phyloP scores from a whole-genome alignment of 2,113 vertebrate species.

The Prochilodus magdalenae region DNA sequence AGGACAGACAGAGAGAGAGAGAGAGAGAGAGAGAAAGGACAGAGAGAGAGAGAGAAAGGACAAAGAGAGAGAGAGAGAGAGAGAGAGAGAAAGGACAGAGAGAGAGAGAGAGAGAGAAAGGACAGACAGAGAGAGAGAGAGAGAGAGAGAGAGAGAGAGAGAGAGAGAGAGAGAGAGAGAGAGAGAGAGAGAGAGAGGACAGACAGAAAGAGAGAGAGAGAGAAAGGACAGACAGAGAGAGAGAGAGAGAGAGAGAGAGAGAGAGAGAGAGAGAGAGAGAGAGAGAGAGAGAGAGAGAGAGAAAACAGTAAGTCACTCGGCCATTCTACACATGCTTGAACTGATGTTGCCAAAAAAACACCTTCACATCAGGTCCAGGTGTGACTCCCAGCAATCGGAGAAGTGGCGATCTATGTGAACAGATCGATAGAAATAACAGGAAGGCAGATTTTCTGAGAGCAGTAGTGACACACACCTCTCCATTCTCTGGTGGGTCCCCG shows the following conservation, averaged over 20 bases:
- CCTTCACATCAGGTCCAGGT: neutral
- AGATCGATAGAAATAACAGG: neutral
- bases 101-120: neutral
- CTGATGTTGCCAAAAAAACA: constrained; percentile 6
- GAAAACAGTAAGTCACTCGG: neutral
- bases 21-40: neutral
- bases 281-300: neutral
- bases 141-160: neutral
- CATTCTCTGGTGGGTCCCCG: constrained; percentile 94
- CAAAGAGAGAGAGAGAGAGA: constrained; percentile 23
- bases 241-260: constrained; percentile 22
- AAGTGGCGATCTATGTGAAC: neutral
- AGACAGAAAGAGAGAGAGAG: constrained; percentile 6
- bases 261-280: neutral
- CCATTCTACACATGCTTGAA: neutral
- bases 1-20: constrained; percentile 20
- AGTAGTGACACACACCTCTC: constrained; percentile 81
- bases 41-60: too few relatives aligned
- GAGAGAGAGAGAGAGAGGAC: neutral
- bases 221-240: too few relatives aligned
- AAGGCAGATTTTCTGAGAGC: neutral
- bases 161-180: constrained; percentile 3
- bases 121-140: constrained; percentile 4
- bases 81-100: neutral
- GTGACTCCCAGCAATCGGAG: neutral